Percentiles rank a stretch among this genome's conserved stretches.
Evolutionary conservation across 2,113 vertebrate genomes (phyloP).

Genomic region (Climacteris rufus): DNA sequence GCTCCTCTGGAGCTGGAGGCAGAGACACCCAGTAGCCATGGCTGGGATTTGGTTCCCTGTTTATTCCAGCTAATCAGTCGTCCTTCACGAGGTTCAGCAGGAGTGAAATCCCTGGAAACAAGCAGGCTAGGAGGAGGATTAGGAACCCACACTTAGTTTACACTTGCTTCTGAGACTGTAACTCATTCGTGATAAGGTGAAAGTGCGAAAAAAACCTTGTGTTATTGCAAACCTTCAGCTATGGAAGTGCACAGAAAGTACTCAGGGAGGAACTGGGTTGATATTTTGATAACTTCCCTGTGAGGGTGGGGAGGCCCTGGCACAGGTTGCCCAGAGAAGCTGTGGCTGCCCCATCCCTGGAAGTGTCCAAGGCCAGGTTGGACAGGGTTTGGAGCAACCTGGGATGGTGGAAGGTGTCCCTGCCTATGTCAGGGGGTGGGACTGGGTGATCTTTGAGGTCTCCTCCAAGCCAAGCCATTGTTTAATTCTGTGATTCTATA

Average conservation of each 20-base stretch:
- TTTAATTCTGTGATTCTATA: neutral
- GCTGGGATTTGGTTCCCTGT: slow-evolving; percentile 20
- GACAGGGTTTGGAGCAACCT: rapidly evolving
- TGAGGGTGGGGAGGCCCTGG: rapidly evolving
- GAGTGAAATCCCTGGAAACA: slow-evolving; percentile 4
- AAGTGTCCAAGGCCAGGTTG: neutral
- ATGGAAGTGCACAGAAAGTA: neutral
- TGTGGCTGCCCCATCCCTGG: neutral
- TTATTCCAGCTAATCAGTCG: neutral
- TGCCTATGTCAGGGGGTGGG: neutral
- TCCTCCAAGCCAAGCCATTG: neutral
- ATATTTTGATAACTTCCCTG: neutral
- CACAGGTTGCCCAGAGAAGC: neutral
- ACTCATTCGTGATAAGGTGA: neutral
- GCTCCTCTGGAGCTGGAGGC: neutral
- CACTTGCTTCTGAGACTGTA: neutral
- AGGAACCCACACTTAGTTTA: neutral
- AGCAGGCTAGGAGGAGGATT: neutral
- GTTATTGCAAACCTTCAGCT: neutral
- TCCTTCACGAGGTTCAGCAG: neutral
- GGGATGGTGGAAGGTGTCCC: neutral
- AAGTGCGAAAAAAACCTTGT: neutral
- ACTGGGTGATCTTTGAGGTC: neutral
- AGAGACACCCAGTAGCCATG: neutral
- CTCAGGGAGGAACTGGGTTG: neutral